Evolutionary conservation across 2,888 invertebrate genomes (phyloP).

Genomic region (Drosophila meridionalis): DNA sequence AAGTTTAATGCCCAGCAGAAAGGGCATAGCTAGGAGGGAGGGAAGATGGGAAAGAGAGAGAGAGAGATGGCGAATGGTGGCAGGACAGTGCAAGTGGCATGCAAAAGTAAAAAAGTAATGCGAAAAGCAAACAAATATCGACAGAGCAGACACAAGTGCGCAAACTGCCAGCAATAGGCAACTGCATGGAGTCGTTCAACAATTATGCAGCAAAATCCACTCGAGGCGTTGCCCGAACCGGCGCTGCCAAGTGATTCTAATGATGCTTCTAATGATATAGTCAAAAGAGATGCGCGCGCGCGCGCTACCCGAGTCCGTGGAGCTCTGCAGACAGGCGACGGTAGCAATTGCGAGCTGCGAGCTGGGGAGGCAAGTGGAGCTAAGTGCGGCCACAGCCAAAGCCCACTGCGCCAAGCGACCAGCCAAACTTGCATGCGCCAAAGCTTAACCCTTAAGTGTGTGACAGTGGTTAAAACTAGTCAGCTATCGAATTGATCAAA

Average conservation of each 20-base stretch:
- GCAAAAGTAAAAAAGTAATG: constrained; percentile 55
- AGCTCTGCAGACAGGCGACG: constrained; percentile 47
- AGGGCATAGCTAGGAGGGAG: constrained; percentile 3
- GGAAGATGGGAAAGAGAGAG: neutral
- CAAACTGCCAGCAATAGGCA: constrained; percentile 16
- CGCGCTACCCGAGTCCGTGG: constrained; percentile 27
- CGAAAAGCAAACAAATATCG: constrained; percentile 64
- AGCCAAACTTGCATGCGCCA: constrained; percentile 46
- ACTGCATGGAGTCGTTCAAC: constrained; percentile 49
- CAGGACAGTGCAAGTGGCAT: constrained; percentile 38
- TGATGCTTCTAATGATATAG: constrained; percentile 81
- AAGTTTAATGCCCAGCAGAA: constrained; percentile 63
- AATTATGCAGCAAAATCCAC: constrained; percentile 77
- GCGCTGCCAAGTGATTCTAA: constrained; percentile 80
- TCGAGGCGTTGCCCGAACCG: constrained; percentile 77
- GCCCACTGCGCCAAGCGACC: constrained; percentile 16
- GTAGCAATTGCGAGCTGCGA: constrained; percentile 52
- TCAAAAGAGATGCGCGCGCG: constrained; percentile 70
- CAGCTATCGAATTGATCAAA: neutral
- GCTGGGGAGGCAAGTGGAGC: neutral
- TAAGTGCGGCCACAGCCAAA: constrained; percentile 7
- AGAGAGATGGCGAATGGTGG: neutral
- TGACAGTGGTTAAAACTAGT: neutral
- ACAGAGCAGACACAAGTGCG: constrained; percentile 38
- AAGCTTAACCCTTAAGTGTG: constrained; percentile 22